Conservation (phyloP, 2,888 invertebrate genomes). For the Agonopterix arenella region DNA sequence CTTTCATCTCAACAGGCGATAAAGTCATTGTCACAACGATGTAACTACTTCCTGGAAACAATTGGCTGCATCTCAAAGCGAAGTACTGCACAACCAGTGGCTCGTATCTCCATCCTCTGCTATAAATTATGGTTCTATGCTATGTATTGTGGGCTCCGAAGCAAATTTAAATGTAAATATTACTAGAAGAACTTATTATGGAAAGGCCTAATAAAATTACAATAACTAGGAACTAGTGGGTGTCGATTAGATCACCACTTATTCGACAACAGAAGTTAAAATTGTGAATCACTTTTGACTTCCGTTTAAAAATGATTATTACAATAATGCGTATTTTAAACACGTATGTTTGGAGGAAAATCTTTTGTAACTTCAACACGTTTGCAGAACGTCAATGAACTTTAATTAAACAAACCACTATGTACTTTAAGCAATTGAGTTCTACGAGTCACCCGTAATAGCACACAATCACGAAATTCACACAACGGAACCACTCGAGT, state of each 20-base stretch:
- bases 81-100: not conserved
- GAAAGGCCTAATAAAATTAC: too few species aligned
- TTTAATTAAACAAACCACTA: constrained; percentile 32
- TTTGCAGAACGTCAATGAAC: constrained; percentile 25
- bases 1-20: constrained; percentile 20
- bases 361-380: constrained; percentile 7
- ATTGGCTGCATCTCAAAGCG: constrained; percentile 18
- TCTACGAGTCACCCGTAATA: constrained; percentile 23
- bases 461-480: constrained; percentile 26
- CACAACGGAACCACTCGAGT: constrained; percentile 9
- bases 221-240: constrained; percentile 31
- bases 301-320: not conserved
- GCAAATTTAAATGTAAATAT: too few species aligned
- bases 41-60: constrained; percentile 36
- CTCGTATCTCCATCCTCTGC: too few species aligned
- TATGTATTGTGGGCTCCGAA: too few species aligned
- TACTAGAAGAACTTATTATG: too few species aligned
- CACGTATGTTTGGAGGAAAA: not conserved
- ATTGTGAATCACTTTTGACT: constrained; percentile 19
- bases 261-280: constrained; percentile 21
- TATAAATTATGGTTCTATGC: too few species aligned
- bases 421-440: constrained; percentile 26
- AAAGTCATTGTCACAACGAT: constrained; percentile 32
- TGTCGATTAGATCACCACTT: constrained; percentile 54
- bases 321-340: not conserved